A percentile compares a stretch with the other conserved stretches of the same genome.
These are phyloP conservation scores for Drosophila pseudotakahashii DNA, from an alignment of 2,888 invertebrate species.

Conservation along the genomic window DNA sequence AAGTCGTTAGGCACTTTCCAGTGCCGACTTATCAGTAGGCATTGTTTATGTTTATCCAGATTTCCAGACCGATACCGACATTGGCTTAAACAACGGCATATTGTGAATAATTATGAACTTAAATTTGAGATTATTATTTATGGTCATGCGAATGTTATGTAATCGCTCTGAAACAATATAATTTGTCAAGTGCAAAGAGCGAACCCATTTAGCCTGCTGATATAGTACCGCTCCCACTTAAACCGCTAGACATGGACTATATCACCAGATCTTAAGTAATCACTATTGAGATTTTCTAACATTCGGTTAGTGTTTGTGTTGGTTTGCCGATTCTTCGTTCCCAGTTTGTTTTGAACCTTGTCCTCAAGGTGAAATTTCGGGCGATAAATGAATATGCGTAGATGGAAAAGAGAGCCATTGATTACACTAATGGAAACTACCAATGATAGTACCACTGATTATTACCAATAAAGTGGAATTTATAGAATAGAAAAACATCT, in stretches of 20 bases:
- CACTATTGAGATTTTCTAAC: slow-evolving; percentile 35
- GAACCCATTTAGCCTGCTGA: slow-evolving; percentile 22
- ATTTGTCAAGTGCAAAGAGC: slow-evolving; percentile 40
- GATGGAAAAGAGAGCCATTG: slow-evolving; percentile 3
- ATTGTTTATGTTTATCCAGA: slow-evolving; percentile 68
- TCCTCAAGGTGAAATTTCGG: slow-evolving; percentile 54
- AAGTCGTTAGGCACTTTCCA: slow-evolving; percentile 39
- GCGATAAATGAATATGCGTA: slow-evolving; percentile 58
- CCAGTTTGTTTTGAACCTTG: slow-evolving; percentile 64
- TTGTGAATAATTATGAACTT: slow-evolving; percentile 28
- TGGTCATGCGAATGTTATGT: slow-evolving; percentile 57
- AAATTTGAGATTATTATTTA: slow-evolving; percentile 24
- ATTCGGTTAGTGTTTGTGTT: slow-evolving; percentile 6
- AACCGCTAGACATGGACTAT: slow-evolving; percentile 22
- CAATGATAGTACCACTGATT: not conserved
- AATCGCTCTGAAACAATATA: slow-evolving; percentile 44
- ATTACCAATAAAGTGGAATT: not conserved
- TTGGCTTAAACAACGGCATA: slow-evolving; percentile 2
- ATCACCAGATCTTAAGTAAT: slow-evolving; percentile 62
- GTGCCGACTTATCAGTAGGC: slow-evolving; percentile 56
- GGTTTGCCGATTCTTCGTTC: slow-evolving; percentile 14
- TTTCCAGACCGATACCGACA: slow-evolving; percentile 28
- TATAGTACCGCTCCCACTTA: slow-evolving; percentile 30
- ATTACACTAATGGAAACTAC: slow-evolving; percentile 26
- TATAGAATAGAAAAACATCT: not conserved